Evolutionary conservation across 2,888 invertebrate species (phyloP).

Genomic region (Argyra leucocephala): DNA sequence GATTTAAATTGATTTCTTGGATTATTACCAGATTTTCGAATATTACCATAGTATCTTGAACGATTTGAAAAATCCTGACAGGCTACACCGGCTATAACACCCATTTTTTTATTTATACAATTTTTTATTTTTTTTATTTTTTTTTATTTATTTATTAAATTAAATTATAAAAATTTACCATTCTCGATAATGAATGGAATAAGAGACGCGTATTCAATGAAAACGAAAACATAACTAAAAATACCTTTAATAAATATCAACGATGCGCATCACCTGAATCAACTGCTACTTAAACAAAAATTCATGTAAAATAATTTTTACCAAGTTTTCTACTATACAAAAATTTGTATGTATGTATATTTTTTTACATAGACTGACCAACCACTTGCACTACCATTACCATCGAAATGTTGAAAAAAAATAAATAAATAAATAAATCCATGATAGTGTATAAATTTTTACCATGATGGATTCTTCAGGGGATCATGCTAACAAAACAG

Average conservation of each 20-base stretch:
- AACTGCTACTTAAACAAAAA: not conserved
- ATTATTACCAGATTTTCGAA: not conserved
- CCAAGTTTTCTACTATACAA: not conserved
- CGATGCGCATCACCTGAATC: slow-evolving; percentile 17
- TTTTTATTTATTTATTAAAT: not conserved
- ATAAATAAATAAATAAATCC: not conserved
- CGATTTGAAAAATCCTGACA: slow-evolving; percentile 14
- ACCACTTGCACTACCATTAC: not conserved
- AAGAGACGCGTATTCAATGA: slow-evolving; percentile 12
- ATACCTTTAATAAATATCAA: not conserved
- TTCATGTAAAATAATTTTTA: not conserved
- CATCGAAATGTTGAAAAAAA: not conserved
- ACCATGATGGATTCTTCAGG: not conserved
- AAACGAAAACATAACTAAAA: slow-evolving; percentile 20
- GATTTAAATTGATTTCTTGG: slow-evolving; percentile 15
- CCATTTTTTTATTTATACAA: slow-evolving; percentile 15
- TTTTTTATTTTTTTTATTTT: slow-evolving; percentile 4
- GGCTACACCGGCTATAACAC: slow-evolving; percentile 18
- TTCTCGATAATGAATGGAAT: not conserved
- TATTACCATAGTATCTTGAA: slow-evolving; percentile 15
- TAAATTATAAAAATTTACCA: not conserved
- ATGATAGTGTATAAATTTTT: not conserved
- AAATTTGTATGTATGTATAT: not conserved
- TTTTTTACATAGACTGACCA: not conserved
- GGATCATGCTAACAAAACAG: not conserved